These are phyloP conservation scores for Heliconius aoede DNA, from an alignment of 2,888 invertebrate genomes.

Conservation along the genomic window DNA sequence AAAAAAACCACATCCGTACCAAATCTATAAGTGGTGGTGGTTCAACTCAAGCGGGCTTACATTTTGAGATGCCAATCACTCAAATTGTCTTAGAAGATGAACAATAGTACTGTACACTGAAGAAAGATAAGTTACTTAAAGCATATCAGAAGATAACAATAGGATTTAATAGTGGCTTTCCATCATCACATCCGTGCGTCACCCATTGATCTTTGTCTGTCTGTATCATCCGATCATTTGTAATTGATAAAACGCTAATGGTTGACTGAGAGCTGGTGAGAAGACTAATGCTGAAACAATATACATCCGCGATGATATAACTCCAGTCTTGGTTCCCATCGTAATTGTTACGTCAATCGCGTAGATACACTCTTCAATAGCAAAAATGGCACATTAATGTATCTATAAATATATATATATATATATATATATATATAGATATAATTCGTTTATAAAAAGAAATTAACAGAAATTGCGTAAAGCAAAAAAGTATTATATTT, in stretches of 20 bases:
- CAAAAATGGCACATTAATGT: neutral
- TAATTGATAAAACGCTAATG: conserved; percentile 33
- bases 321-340: conserved; percentile 8
- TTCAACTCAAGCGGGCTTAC: conserved; percentile 41
- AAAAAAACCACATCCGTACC: conserved; percentile 44
- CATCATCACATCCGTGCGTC: conserved; percentile 55
- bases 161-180: conserved; percentile 69
- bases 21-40: conserved; percentile 47
- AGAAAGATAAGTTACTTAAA: conserved; percentile 61
- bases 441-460: no score
- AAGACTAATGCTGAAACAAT: conserved; percentile 23
- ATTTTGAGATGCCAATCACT: conserved; percentile 50
- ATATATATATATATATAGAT: neutral
- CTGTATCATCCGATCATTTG: conserved; percentile 36
- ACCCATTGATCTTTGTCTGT: conserved; percentile 53
- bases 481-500: no score
- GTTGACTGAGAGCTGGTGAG: conserved; percentile 13
- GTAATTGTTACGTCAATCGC: neutral
- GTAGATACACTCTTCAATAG: neutral
- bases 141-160: conserved; percentile 70
- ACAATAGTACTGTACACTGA: conserved; percentile 60
- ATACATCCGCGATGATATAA: conserved; percentile 19
- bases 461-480: no score
- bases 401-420: neutral
- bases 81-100: conserved; percentile 63